These are phyloP conservation scores for Disparrhopalites patrizii DNA, from an alignment of 2,888 invertebrate species.

Conservation along the genomic window DNA sequence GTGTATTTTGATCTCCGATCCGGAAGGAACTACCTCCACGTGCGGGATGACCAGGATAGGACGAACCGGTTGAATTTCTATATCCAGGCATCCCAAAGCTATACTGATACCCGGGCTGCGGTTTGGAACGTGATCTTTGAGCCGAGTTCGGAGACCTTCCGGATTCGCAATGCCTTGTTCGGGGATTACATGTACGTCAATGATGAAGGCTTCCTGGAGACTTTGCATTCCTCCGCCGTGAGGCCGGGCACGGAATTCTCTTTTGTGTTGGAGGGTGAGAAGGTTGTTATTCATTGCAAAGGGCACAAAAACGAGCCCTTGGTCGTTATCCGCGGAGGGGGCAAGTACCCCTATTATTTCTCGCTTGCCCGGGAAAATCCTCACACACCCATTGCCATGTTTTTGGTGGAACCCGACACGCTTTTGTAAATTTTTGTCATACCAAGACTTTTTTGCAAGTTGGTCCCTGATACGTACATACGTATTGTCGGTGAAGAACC, in stretches of 20 bases:
- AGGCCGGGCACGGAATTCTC: conserved; percentile 15
- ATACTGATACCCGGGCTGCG: conserved; percentile 18
- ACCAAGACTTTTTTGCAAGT: too few species aligned
- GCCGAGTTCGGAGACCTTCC: conserved; percentile 12
- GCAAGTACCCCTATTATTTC: conserved; percentile 24
- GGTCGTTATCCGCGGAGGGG: conserved; percentile 19
- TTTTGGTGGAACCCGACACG: conserved; percentile 24
- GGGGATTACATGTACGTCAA: conserved; percentile 27
- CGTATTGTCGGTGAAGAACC: too few species aligned
- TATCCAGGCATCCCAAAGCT: conserved; percentile 20
- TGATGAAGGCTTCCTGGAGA: conserved; percentile 22
- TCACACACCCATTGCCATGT: conserved; percentile 8
- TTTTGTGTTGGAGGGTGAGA: conserved; percentile 7
- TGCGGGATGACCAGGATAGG: conserved; percentile 24
- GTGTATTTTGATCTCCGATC: conserved; percentile 11
- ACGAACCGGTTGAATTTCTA: conserved; percentile 22
- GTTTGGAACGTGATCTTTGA: conserved; percentile 20
- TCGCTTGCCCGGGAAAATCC: conserved; percentile 21
- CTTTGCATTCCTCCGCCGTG: neutral
- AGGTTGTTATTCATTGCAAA: conserved; percentile 12
- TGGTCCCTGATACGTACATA: too few species aligned
- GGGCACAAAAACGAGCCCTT: conserved; percentile 13
- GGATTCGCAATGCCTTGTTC: conserved; percentile 21
- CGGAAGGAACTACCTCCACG: conserved; percentile 23
- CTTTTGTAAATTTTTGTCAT: neutral